These are phyloP conservation scores for Macheiramphus alcinus DNA, from an alignment of 2,113 vertebrate species.

Conservation along the genomic window DNA sequence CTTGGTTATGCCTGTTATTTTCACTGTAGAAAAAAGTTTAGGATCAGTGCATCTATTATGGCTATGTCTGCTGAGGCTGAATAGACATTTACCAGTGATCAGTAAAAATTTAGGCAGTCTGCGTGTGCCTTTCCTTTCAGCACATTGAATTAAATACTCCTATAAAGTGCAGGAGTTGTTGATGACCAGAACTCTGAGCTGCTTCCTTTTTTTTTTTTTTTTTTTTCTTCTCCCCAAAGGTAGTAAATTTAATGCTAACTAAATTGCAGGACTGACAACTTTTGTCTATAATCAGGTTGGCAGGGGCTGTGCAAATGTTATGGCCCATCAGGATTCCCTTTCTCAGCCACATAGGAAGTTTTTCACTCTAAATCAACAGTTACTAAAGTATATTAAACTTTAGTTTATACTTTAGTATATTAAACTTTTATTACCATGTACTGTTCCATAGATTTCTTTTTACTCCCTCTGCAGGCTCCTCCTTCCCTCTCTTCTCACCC, in stretches of 20 bases:
- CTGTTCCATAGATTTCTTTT: not conserved
- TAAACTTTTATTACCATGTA: not conserved
- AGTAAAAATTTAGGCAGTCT: not conserved
- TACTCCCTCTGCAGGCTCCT: not conserved
- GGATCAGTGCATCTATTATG: not conserved
- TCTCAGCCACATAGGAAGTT: not conserved
- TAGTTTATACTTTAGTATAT: not conserved
- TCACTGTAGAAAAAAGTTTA: not conserved
- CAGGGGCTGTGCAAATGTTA: not conserved
- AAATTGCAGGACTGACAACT: not conserved
- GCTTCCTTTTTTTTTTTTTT: not conserved
- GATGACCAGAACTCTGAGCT: not conserved
- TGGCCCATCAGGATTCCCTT: not conserved
- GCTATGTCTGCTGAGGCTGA: not conserved
- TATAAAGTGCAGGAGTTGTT: not conserved
- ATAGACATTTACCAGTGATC: not conserved
- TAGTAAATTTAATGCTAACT: not conserved
- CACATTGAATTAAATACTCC: not conserved
- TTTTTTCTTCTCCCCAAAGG: rapidly evolving
- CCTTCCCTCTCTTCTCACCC: not conserved
- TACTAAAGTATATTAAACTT: not conserved
- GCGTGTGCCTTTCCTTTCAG: not conserved
- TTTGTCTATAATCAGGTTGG: not conserved
- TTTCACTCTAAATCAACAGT: not conserved
- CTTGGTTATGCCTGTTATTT: not conserved